Evolutionary conservation across 2,113 vertebrate genomes (phyloP).

Genomic region (Salvelinus alpinus): DNA sequence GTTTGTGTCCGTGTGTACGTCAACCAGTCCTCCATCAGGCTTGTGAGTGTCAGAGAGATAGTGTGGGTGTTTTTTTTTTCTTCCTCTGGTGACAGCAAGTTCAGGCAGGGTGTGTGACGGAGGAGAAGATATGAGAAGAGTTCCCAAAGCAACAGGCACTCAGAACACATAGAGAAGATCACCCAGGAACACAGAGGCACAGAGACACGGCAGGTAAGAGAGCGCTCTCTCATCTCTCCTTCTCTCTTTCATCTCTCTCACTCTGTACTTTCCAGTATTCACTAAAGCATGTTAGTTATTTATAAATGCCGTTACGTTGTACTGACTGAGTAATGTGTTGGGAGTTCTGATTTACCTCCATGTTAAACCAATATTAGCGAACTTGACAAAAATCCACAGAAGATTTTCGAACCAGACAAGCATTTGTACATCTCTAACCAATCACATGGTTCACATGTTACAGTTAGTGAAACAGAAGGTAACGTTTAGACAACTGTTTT

Average conservation of each 20-base stretch:
- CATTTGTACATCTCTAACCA: too few species aligned
- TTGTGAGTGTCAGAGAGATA: constrained; percentile 1
- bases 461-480: too few species aligned
- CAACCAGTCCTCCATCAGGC: neutral
- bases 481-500: too few species aligned
- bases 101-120: constrained; percentile 32
- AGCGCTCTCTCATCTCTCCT: neutral
- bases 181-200: constrained; percentile 3
- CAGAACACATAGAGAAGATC: constrained; percentile 33
- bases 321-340: neutral
- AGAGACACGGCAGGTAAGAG: constrained; percentile 44
- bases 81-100: constrained; percentile 44
- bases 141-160: constrained; percentile 29
- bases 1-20: constrained; percentile 1
- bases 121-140: constrained; percentile 11
- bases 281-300: neutral
- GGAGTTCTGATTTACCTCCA: too few species aligned
- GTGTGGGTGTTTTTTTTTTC: constrained; percentile 14
- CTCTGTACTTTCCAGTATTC: neutral
- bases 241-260: neutral
- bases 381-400: too few species aligned
- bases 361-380: too few species aligned
- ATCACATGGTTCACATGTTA: too few species aligned
- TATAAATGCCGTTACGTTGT: neutral
- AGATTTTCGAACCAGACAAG: too few species aligned